Evolutionary conservation across 2,113 vertebrate genomes (phyloP).

Genomic region (Pangasianodon hypophthalmus): DNA sequence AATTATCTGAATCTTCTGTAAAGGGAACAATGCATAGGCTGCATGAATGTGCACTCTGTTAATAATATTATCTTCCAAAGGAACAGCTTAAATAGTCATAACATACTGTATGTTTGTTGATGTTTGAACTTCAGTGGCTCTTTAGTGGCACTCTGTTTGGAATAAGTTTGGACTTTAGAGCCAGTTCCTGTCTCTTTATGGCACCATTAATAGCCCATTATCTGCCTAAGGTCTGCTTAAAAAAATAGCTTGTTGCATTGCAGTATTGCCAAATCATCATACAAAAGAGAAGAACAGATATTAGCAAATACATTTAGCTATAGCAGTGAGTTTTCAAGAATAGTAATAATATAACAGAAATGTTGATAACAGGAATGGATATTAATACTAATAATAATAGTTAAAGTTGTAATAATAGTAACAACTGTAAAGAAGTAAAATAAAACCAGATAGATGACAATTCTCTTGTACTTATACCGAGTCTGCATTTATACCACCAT

Average conservation of each 20-base stretch:
- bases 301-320: neutral
- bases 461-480: neutral
- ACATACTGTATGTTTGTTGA: neutral
- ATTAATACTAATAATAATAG: neutral
- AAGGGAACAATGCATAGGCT: neutral
- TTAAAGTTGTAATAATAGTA: neutral
- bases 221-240: neutral
- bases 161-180: slow-evolving; percentile 17
- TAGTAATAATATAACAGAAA: neutral
- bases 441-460: neutral
- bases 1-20: neutral
- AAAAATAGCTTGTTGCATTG: neutral
- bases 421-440: neutral
- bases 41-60: neutral
- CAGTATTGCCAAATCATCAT: neutral
- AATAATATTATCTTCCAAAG: neutral
- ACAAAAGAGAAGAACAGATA: neutral
- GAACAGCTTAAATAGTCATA: neutral
- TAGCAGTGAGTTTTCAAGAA: neutral
- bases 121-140: neutral
- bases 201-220: slow-evolving; percentile 5
- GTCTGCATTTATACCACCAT: slow-evolving; percentile 1
- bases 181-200: slow-evolving; percentile 5
- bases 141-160: neutral
- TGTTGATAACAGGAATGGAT: neutral